Percentiles rank a stretch among this genome's conserved stretches.
These are phyloP conservation scores for Drosophila seguyi DNA, from an alignment of 1,140 invertebrate species.

Conservation along the genomic window DNA sequence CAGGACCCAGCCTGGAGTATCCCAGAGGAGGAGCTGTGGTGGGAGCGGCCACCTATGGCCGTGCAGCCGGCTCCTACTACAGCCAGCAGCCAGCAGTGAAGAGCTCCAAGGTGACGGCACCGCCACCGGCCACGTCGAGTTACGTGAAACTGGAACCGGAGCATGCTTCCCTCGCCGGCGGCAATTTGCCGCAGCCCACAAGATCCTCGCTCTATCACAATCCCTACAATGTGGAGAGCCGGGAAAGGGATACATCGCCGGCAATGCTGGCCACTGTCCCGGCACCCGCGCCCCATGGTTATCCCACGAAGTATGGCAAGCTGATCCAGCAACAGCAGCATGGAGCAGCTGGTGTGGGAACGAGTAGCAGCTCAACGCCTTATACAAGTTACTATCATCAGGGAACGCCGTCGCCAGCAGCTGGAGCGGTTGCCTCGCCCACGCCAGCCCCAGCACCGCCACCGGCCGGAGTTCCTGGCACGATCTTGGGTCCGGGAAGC, in stretches of 20 bases:
- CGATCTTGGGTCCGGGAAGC: slow-evolving; percentile 3
- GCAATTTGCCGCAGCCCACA: slow-evolving; percentile 33
- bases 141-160: slow-evolving; percentile 61
- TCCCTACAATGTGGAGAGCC: slow-evolving; percentile 63
- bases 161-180: slow-evolving; percentile 20
- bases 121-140: slow-evolving; percentile 17
- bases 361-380: slow-evolving; percentile 8
- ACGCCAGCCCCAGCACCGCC: slow-evolving; percentile 53
- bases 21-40: slow-evolving; percentile 12
- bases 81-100: slow-evolving; percentile 2
- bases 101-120: not conserved
- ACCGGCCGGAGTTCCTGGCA: slow-evolving; percentile 2
- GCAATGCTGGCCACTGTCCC: slow-evolving; percentile 34
- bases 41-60: slow-evolving; percentile 6
- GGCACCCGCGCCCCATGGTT: slow-evolving; percentile 53
- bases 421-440: slow-evolving; percentile 70
- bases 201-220: slow-evolving; percentile 73
- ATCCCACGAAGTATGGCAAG: slow-evolving; percentile 76
- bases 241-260: slow-evolving; percentile 51
- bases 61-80: slow-evolving; percentile 4
- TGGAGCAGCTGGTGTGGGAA: slow-evolving; percentile 10
- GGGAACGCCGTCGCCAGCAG: slow-evolving; percentile 69
- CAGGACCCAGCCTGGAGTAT: slow-evolving; percentile 63
- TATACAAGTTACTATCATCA: slow-evolving; percentile 63
- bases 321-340: slow-evolving; percentile 56